These are phyloP conservation scores for Pherbina coryleti DNA, from an alignment of 2,888 invertebrate species.

Conservation along the genomic window DNA sequence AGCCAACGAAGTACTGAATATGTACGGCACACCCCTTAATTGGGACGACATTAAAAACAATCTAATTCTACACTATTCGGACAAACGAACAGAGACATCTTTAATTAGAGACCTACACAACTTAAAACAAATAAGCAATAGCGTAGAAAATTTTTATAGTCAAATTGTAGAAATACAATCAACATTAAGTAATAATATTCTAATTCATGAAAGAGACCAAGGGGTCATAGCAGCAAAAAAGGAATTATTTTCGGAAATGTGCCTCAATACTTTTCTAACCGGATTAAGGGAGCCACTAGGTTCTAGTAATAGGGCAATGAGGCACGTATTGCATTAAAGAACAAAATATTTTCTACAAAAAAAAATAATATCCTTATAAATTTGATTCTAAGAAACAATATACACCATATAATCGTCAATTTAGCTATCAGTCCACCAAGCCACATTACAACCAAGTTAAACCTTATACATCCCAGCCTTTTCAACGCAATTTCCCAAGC, in stretches of 20 bases:
- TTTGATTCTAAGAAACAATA: not conserved
- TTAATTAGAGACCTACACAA: slow-evolving; percentile 45
- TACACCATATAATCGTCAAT: not conserved
- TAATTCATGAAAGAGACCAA: slow-evolving; percentile 46
- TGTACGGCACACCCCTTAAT: slow-evolving; percentile 43
- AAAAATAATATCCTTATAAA: not conserved
- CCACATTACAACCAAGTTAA: not conserved
- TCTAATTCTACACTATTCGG: slow-evolving; percentile 44
- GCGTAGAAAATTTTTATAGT: slow-evolving; percentile 46
- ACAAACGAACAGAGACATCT: slow-evolving; percentile 46
- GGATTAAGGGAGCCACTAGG: not conserved
- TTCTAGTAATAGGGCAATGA: slow-evolving; percentile 35
- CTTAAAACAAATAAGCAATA: slow-evolving; percentile 39
- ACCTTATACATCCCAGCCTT: not conserved
- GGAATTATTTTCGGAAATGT: slow-evolving; percentile 48
- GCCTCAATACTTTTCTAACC: slow-evolving; percentile 46
- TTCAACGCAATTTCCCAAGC: not conserved
- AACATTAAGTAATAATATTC: slow-evolving; percentile 45
- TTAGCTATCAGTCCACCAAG: not conserved
- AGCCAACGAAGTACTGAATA: slow-evolving; percentile 47
- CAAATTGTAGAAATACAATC: slow-evolving; percentile 48
- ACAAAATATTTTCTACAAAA: slow-evolving; percentile 43
- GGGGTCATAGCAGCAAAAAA: slow-evolving; percentile 47
- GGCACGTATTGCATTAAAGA: slow-evolving; percentile 45
- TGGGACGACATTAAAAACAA: slow-evolving; percentile 46